A percentile compares a stretch with the other conserved stretches of the same genome.
Evolutionary conservation across 2,888 invertebrate genomes (phyloP).

Genomic region (Ormia ochracea): DNA sequence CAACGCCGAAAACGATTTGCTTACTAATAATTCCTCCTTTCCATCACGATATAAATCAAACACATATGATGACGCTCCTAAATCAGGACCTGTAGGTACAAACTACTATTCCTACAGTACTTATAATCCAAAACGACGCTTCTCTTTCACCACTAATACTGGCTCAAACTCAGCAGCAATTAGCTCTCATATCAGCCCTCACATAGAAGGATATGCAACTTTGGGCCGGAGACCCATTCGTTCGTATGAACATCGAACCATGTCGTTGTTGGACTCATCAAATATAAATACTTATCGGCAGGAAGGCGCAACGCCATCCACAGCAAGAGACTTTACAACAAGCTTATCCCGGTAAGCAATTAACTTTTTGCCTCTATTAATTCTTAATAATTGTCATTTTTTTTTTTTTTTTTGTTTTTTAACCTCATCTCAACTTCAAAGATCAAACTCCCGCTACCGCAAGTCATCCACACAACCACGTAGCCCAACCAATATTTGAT

Average conservation of each 20-base stretch:
- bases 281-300: constrained; percentile 69
- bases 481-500: constrained; percentile 77
- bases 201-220: constrained; percentile 75
- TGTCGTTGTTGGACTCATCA: constrained; percentile 73
- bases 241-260: constrained; percentile 75
- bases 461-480: constrained; percentile 74
- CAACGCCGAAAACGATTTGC: constrained; percentile 68
- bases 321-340: constrained; percentile 69
- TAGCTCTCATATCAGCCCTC: constrained; percentile 62
- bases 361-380: too few relatives aligned
- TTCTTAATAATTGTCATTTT: not conserved
- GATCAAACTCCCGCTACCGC: constrained; percentile 74
- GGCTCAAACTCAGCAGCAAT: constrained; percentile 59
- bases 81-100: constrained; percentile 32
- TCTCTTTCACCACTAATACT: constrained; percentile 73
- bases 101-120: constrained; percentile 72
- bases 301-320: constrained; percentile 69
- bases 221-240: constrained; percentile 74
- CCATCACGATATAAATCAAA: constrained; percentile 70
- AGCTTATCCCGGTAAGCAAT: constrained; percentile 71
- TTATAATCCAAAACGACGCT: constrained; percentile 75
- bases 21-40: constrained; percentile 49
- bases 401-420: not conserved
- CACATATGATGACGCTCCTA: constrained; percentile 66
- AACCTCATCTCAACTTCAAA: constrained; percentile 55